Base-by-base conservation (phyloP, 23 tunicate genomes). In the Styela plicata region DNA sequence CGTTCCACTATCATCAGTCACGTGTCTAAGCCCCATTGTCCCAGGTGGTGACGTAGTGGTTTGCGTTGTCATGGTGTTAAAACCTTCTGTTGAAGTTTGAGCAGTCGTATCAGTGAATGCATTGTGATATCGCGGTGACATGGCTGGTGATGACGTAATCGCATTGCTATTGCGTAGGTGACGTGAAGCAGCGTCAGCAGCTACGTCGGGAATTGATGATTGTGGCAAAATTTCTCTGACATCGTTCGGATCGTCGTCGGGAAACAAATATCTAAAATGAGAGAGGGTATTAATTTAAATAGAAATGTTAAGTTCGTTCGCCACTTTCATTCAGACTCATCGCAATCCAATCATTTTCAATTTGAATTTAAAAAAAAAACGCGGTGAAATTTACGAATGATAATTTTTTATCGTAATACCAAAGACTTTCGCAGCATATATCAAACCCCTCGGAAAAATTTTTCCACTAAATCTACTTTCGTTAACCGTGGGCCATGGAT, bases 1-100 rank as follows among this genome's bases (percentile, higher is more conserved):
- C 19, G 94, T 89, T 3, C 94, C 94, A 34, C 94, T 89, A 69
- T 89, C 94, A 34, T 89, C 94, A 3, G 87, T 89, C 33, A 63
- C 64, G 64, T 80, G 85, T 17, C 84, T 80, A 83, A 68, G 70
- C 33, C 85, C 87, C 73, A 84, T 33, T 19, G 94, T 89, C 20
- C 82, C 85, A 21, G 24, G 77, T 27, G 88, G 88, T n/a, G 94
- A 89, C 10, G 82, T 79, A 23, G 88, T 84, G 63, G 82, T 79
- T 67, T 67, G 71, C 71, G 71, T 67, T 65, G 88, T 84, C 36
- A 89, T 64, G 64, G 94, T 89, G 31, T 86, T 86, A 10, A 89
- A 74, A 16, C 94, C 94, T 17, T 86, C 82, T 37, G 84, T 86
- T 26, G 80, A 33, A 18, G 83, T 31, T 36, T 18, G 23, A 18